Conservation (phyloP, 2,797 vertebrate species). For the Cetoscarus ocellatus region DNA sequence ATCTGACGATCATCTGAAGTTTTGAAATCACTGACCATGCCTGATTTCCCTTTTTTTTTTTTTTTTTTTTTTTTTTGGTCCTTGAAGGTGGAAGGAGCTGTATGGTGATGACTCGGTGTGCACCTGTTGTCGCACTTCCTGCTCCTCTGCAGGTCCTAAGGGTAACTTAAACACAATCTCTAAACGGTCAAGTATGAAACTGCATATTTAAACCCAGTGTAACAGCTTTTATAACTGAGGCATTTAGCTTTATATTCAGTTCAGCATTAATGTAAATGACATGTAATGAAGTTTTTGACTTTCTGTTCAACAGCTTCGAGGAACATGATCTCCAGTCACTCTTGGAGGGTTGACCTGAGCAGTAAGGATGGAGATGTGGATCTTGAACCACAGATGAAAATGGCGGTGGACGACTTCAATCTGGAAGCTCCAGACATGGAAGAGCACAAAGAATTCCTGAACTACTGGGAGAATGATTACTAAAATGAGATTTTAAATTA, state of each 20-base stretch:
- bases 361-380: not conserved
- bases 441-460: not conserved
- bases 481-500: conserved; percentile 42
- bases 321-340: conserved; percentile 44
- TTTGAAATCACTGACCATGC: not conserved
- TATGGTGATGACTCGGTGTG: conserved; percentile 61
- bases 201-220: not conserved
- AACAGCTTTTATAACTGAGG: too few species aligned
- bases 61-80: not conserved
- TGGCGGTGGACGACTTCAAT: not conserved
- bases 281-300: not conserved
- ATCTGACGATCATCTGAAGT: too few species aligned
- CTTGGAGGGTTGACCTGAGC: conserved; percentile 59
- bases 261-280: not conserved
- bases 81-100: conserved; percentile 79
- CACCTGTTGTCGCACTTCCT: conserved; percentile 71
- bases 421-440: not conserved
- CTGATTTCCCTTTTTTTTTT: too few species aligned
- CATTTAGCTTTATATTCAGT: not conserved
- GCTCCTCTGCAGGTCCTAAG: conserved; percentile 13
- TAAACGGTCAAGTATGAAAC: too few species aligned
- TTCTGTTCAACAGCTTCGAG: conserved; percentile 15
- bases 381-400: not conserved
- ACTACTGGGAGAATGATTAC: conserved; percentile 25
- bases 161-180: conserved; percentile 28